Base-by-base conservation (phyloP, 2,888 invertebrate species). In the Drosophila prostipennis region DNA sequence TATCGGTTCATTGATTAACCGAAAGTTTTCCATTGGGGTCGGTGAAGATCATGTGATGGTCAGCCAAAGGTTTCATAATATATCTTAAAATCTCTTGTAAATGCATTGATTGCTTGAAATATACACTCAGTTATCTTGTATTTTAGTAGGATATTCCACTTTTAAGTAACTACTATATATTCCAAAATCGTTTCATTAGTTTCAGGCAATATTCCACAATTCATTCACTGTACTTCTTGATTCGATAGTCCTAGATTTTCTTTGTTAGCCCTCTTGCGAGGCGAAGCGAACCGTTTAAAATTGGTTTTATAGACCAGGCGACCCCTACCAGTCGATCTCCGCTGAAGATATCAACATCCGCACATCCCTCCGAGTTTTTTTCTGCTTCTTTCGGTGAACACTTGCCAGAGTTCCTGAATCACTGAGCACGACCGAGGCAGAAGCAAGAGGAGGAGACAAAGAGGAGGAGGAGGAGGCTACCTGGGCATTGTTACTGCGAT, bases 301-400 rank as follows among this genome's bases (percentile, higher is more conserved):
- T 63, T 39, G 40, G 46, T 48, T 61, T 61, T 48, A 63, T 63
- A 34, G 61, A 40, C 63, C 63, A 16, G 45, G 16, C 40, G 46
- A 46, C 40, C 19, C 19, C 40, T 42, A 26, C 42, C n/a, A 7
- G 5, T 42, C 36, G 64, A 64, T 51, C 64, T 36, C 23, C 52
- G 37, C 32, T 34, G 23, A 58, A 64, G 64, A 64, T 64, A 64
- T 32, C 51, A 65, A 46, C 65, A 67, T 53, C 68, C 68, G 65
- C 67, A 67, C 63, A 51, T 51, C 64, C 63, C 63, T 63, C 36
- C 3, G 29, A 23, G 26, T 58, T 56, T 58, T 34, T 6, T 16
- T 3, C 10, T 11, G 19, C 5, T 6, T 10, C 6, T 10, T 14
- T 46, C 45, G 19, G 26, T 29, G 11, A 61, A 32, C 55, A 58